Conservation (phyloP, 2,797 vertebrate genomes). For the Ciconia nigra region DNA sequence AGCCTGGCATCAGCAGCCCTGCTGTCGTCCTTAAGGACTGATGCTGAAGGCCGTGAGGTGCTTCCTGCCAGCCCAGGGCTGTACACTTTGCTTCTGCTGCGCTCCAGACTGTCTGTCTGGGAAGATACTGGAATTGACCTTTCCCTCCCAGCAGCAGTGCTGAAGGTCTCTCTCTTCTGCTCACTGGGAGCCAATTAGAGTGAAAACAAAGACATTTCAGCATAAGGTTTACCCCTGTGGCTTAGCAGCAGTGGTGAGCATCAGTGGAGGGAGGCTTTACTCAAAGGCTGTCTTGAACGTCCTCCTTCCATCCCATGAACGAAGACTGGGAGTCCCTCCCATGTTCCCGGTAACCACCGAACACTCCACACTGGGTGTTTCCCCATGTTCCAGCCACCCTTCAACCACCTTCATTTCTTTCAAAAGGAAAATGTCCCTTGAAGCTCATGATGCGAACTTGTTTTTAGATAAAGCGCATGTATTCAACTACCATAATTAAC, state of each 20-base stretch:
- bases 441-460: not conserved
- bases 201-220: not conserved
- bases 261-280: not conserved
- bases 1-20: not conserved
- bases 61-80: not conserved
- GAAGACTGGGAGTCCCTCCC: not conserved
- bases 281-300: not conserved
- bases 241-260: not conserved
- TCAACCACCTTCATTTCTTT: not conserved
- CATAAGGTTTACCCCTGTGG: not conserved
- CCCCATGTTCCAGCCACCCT: not conserved
- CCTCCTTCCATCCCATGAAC: not conserved
- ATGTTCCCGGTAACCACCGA: not conserved
- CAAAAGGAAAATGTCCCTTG: not conserved
- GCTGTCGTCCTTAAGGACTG: not conserved
- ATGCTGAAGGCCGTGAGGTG: not conserved
- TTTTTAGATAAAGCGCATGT: not conserved
- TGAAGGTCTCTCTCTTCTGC: not conserved
- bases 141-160: not conserved
- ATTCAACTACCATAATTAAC: constrained; percentile 11
- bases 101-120: not conserved
- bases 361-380: not conserved
- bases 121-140: not conserved
- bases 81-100: not conserved
- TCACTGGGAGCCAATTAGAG: not conserved